Conservation (phyloP, 2,888 invertebrate genomes). For the Torymus aiolomorphi region DNA sequence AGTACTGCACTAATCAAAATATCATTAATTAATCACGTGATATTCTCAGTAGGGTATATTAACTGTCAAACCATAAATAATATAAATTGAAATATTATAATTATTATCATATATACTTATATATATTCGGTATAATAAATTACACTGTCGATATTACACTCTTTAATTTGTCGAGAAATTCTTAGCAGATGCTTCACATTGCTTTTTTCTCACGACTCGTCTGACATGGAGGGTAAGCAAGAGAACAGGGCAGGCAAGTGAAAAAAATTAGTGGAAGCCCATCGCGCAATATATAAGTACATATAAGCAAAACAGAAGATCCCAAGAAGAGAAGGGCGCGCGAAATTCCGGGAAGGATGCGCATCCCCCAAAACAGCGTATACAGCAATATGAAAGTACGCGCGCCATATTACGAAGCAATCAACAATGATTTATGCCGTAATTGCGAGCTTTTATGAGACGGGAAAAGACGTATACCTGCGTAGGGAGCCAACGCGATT, state of each 20-base stretch:
- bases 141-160: no score
- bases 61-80: no score
- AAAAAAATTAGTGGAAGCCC: not conserved
- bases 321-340: not conserved
- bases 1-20: no score
- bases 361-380: no score
- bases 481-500: not conserved
- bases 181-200: not conserved
- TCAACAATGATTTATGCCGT: constrained; percentile 46
- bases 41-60: no score
- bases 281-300: not conserved
- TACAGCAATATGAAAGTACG: constrained; percentile 12
- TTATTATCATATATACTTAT: no score
- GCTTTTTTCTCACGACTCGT: not conserved
- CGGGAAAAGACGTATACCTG: constrained; percentile 29
- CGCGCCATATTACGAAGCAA: constrained; percentile 45
- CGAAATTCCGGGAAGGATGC: not conserved
- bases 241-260: not conserved
- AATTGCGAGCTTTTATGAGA: constrained; percentile 48
- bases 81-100: no score
- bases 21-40: no score
- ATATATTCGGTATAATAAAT: no score
- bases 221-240: not conserved
- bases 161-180: no score
- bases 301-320: not conserved